These are phyloP conservation scores for Bagarius yarrelli DNA, from an alignment of 2,113 vertebrate genomes.

Conservation along the genomic window DNA sequence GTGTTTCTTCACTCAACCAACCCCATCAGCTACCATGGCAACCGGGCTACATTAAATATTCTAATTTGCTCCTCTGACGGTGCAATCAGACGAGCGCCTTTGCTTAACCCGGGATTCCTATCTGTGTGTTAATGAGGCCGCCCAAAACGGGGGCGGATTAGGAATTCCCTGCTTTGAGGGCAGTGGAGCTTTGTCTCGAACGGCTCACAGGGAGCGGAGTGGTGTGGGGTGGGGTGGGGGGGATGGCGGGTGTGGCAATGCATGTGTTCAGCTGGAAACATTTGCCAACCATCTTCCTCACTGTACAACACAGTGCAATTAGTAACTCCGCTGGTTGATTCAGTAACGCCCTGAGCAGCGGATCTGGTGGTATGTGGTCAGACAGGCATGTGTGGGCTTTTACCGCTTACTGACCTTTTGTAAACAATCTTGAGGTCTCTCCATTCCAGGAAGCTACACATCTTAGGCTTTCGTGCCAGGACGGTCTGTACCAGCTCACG, in stretches of 20 bases:
- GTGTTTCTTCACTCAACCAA: slow-evolving; percentile 47
- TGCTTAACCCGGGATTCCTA: slow-evolving; percentile 13
- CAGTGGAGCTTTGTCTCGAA: not conserved
- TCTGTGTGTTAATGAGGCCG: slow-evolving; percentile 11
- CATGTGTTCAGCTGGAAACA: too few relatives aligned
- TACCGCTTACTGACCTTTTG: slow-evolving; percentile 79
- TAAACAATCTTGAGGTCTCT: slow-evolving; percentile 85
- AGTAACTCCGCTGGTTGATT: slow-evolving; percentile 5
- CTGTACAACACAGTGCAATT: too few relatives aligned
- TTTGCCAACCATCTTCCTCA: too few relatives aligned
- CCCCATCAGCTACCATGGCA: slow-evolving; percentile 61
- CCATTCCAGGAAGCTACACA: slow-evolving; percentile 98
- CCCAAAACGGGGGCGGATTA: not conserved
- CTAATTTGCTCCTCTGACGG: slow-evolving; percentile 21
- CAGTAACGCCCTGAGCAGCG: not conserved
- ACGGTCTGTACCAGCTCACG: slow-evolving; percentile 96
- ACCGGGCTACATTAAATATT: slow-evolving; percentile 48
- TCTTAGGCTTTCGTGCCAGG: slow-evolving; percentile 94
- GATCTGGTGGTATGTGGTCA: not conserved
- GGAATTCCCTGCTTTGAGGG: not conserved
- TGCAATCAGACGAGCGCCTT: slow-evolving; percentile 15
- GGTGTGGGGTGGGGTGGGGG: too few relatives aligned
- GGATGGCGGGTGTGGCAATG: too few relatives aligned
- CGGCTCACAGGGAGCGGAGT: not conserved
- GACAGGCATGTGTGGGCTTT: not conserved